Percentiles rank a stretch among this genome's conserved stretches.
These are phyloP conservation scores for Acanthisitta chloris DNA, from an alignment of 2,113 vertebrate genomes.

Conservation along the genomic window DNA sequence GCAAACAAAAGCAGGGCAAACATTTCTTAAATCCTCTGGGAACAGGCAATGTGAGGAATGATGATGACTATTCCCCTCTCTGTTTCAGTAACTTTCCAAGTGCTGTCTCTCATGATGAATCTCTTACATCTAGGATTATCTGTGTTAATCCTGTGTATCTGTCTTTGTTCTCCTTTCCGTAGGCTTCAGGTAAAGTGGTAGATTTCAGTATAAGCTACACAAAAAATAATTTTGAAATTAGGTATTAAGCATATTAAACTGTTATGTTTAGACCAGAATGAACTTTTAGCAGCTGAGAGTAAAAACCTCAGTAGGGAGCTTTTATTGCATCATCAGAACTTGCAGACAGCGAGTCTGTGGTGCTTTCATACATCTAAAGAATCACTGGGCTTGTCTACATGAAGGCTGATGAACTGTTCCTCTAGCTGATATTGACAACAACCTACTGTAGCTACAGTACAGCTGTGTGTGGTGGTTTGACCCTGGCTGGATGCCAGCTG, in stretches of 20 bases:
- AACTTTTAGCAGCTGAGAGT: not conserved
- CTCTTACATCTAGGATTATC: not conserved
- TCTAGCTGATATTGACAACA: rapidly evolving
- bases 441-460: not conserved
- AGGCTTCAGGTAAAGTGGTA: not conserved
- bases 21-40: not conserved
- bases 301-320: not conserved
- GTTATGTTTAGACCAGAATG: not conserved
- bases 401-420: not conserved
- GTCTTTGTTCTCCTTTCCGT: not conserved
- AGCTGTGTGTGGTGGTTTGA: not conserved
- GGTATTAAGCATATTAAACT: not conserved
- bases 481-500: not conserved
- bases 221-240: not conserved
- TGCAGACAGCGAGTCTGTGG: not conserved
- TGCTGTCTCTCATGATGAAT: not conserved
- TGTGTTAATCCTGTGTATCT: too few relatives aligned
- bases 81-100: not conserved
- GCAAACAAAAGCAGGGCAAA: not conserved
- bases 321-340: not conserved
- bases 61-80: not conserved
- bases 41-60: rapidly evolving
- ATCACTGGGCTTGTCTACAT: not conserved
- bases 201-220: not conserved
- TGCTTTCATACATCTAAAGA: not conserved